phyloP scores from a whole-genome alignment of 1,140 invertebrate species.

The Macrobrachium nipponense region DNA sequence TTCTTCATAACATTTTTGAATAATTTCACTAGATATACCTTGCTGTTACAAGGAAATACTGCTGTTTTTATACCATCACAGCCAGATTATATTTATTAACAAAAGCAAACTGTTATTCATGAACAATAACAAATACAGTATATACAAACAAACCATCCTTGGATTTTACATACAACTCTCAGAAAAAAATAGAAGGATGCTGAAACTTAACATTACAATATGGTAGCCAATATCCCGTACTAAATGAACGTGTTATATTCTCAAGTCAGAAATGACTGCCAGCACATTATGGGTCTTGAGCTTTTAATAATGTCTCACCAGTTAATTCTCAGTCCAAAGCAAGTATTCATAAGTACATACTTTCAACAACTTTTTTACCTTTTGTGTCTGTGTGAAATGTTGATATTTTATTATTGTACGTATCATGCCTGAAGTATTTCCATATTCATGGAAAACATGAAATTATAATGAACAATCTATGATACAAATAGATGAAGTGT shows the following conservation, averaged over 20 bases:
- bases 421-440: too few species aligned
- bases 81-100: conserved; percentile 44
- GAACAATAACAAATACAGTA: conserved; percentile 28
- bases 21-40: background rate
- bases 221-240: conserved; percentile 36
- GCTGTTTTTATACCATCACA: conserved; percentile 34
- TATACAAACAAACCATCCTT: conserved; percentile 25
- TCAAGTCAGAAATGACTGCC: background rate
- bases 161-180: conserved; percentile 20
- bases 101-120: conserved; percentile 41
- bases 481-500: too few species aligned
- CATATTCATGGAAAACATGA: too few species aligned
- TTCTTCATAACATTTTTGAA: background rate
- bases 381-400: too few species aligned
- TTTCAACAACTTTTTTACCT: too few species aligned
- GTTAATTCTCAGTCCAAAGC: background rate
- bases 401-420: too few species aligned
- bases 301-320: conserved; percentile 6
- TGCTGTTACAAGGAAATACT: conserved; percentile 22
- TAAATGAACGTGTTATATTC: conserved; percentile 15
- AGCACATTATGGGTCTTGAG: background rate
- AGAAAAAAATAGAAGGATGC: conserved; percentile 25
- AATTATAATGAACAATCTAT: too few species aligned
- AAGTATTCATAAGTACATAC: too few species aligned
- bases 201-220: conserved; percentile 40